Evolutionary conservation across 1,140 invertebrate species (phyloP).

Genomic region (Dryas iulia): DNA sequence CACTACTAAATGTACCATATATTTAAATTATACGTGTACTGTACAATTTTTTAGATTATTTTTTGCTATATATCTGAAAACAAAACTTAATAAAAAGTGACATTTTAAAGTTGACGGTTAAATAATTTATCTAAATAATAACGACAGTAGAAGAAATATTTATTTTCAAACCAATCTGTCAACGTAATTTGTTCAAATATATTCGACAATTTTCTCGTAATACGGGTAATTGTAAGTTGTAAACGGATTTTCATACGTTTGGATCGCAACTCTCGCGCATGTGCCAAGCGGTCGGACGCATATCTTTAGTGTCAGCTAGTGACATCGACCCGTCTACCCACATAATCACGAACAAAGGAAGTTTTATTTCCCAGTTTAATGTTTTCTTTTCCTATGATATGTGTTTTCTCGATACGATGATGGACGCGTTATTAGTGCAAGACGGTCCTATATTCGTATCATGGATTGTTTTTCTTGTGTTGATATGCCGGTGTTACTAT

Average conservation of each 20-base stretch:
- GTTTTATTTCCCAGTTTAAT: slow-evolving; percentile 21
- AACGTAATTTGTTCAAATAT: neutral
- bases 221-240: slow-evolving; percentile 27
- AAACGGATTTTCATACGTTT: slow-evolving; percentile 54
- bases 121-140: neutral
- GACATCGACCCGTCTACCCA: slow-evolving; percentile 70
- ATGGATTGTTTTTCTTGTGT: slow-evolving; percentile 68
- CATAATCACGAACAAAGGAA: slow-evolving; percentile 40
- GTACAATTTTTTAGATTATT: neutral
- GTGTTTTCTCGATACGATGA: slow-evolving; percentile 32
- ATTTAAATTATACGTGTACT: neutral
- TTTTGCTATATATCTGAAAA: neutral
- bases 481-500: slow-evolving; percentile 73
- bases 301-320: slow-evolving; percentile 70
- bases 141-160: neutral
- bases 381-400: slow-evolving; percentile 15
- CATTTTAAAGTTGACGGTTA: neutral
- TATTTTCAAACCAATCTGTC: neutral
- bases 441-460: slow-evolving; percentile 67
- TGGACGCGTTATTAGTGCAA: slow-evolving; percentile 60
- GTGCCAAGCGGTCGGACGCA: slow-evolving; percentile 68
- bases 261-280: slow-evolving; percentile 55
- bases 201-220: slow-evolving; percentile 24
- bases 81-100: neutral
- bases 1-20: neutral